Percentiles rank a stretch among this genome's conserved stretches.
These are phyloP conservation scores for Podotricha telesiphe DNA, from an alignment of 2,888 invertebrate genomes.

Conservation along the genomic window DNA sequence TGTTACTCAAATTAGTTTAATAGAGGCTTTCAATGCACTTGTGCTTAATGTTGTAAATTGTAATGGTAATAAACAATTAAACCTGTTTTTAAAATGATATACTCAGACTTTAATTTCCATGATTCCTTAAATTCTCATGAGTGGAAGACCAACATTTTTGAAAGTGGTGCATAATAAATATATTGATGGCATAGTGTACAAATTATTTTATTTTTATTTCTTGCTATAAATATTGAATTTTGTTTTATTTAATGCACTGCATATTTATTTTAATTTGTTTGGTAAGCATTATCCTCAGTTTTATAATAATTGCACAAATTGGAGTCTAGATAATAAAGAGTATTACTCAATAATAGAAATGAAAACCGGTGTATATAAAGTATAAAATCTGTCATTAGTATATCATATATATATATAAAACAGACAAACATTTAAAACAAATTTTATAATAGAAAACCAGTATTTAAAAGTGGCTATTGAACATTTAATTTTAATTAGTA, in stretches of 20 bases:
- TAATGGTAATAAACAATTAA: conserved; percentile 66
- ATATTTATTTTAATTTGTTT: too few species aligned
- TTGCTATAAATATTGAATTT: background rate
- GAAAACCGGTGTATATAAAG: background rate
- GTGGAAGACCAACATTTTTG: conserved; percentile 52
- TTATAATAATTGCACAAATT: background rate
- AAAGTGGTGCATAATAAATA: background rate
- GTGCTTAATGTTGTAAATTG: conserved; percentile 65
- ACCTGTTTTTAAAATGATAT: conserved; percentile 66
- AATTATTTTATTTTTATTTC: background rate
- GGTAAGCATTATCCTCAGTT: background rate
- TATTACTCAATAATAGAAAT: background rate
- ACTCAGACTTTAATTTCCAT: conserved; percentile 76
- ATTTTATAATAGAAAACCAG: background rate
- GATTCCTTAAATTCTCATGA: conserved; percentile 33
- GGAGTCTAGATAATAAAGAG: background rate
- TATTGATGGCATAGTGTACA: background rate
- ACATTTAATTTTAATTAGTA: conserved; percentile 1
- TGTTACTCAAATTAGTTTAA: conserved; percentile 57
- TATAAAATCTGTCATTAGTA: background rate
- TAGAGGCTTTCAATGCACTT: conserved; percentile 59
- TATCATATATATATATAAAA: background rate
- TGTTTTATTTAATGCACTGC: too few species aligned
- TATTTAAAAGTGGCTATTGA: background rate
- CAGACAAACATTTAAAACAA: background rate